phyloP scores from a whole-genome alignment of 2,888 invertebrate species.

The Cyrtodaria siliqua region DNA sequence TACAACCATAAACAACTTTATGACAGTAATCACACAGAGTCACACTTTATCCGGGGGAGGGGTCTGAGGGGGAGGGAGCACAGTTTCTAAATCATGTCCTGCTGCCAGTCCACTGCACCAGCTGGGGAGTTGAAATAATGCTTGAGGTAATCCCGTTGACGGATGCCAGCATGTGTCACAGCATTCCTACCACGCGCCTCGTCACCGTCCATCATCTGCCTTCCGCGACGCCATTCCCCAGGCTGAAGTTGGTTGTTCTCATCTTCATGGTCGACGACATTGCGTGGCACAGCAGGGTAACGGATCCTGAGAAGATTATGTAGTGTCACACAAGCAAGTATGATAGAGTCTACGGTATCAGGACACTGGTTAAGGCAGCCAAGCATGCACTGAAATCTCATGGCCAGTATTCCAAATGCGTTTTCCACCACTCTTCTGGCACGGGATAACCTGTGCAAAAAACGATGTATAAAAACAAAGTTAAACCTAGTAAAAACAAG shows the following conservation, averaged over 20 bases:
- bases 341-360: constrained; percentile 35
- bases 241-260: constrained; percentile 51
- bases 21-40: not conserved
- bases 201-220: constrained; percentile 21
- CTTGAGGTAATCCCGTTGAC: constrained; percentile 21
- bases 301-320: constrained; percentile 57
- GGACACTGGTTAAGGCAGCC: constrained; percentile 36
- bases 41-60: constrained; percentile 6
- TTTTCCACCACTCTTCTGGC: constrained; percentile 42
- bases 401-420: constrained; percentile 31
- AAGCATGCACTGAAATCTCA: constrained; percentile 34
- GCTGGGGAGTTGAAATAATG: too few relatives aligned
- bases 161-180: constrained; percentile 36
- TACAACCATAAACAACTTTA: not conserved
- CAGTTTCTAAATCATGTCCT: too few relatives aligned
- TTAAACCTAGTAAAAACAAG: not conserved
- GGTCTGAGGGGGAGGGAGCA: not conserved
- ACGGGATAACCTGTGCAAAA: constrained; percentile 29
- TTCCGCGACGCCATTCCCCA: constrained; percentile 56
- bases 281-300: constrained; percentile 28
- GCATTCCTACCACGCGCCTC: constrained; percentile 23
- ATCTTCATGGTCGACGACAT: constrained; percentile 57
- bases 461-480: constrained; percentile 5
- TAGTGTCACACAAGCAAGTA: constrained; percentile 46
- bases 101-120: too few relatives aligned